These are phyloP conservation scores for Melanogrammus aeglefinus DNA, from an alignment of 2,797 vertebrate genomes.

Conservation along the genomic window DNA sequence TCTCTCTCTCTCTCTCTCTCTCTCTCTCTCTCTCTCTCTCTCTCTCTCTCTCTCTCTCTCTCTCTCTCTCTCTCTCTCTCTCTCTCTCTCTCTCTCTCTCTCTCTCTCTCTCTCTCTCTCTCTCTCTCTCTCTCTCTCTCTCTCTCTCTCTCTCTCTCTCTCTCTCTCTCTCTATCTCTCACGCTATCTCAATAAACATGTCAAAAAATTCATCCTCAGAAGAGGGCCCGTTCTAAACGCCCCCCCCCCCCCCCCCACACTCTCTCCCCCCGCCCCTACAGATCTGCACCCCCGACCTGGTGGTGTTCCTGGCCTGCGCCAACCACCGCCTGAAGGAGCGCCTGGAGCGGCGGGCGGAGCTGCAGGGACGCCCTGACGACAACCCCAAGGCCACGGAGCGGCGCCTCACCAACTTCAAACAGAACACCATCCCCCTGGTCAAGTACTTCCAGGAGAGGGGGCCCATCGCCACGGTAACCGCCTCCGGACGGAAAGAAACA, in stretches of 20 bases:
- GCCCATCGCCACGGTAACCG: slow-evolving; percentile 88
- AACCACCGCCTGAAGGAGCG: slow-evolving; percentile 93
- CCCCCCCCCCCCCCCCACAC: background rate
- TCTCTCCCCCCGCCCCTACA: slow-evolving; percentile 44
- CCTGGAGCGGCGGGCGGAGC: slow-evolving; percentile 87
- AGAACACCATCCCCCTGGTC: slow-evolving; percentile 90
- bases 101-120: no score
- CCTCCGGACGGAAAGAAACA: background rate
- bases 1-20: no score
- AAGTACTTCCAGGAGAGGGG: slow-evolving; percentile 98
- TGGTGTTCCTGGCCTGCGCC: slow-evolving; percentile 92
- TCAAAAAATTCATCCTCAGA: background rate
- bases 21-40: no score
- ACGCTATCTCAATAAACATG: no score
- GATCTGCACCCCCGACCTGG: slow-evolving; percentile 97
- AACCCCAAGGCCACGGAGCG: slow-evolving; percentile 96
- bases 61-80: no score
- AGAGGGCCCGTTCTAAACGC: background rate
- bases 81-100: no score
- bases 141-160: no score
- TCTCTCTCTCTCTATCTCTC: no score
- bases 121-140: no score
- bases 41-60: no score
- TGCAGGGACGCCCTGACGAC: slow-evolving; percentile 96
- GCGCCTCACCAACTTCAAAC: slow-evolving; percentile 93